Conservation (phyloP, 2,113 vertebrate species). For the Cyanoderma ruficeps region DNA sequence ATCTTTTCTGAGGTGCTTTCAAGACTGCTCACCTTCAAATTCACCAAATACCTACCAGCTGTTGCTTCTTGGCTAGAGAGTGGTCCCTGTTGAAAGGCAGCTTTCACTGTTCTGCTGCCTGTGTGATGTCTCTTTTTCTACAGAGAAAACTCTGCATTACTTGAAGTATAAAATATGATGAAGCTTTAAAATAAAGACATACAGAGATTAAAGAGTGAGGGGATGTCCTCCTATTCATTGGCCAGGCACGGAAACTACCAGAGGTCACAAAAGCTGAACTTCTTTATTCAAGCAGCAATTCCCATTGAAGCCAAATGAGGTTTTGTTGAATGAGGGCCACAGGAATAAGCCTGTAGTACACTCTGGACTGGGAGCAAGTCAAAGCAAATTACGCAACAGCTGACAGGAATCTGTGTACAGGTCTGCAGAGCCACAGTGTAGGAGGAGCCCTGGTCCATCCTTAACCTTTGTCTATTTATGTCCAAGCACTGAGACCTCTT, state of each 20-base stretch:
- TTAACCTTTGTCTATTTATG: constrained; percentile 49
- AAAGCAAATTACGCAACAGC: constrained; percentile 60
- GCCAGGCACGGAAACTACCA: not conserved
- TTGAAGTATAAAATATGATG: not conserved
- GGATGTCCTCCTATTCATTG: not conserved
- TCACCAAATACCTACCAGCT: not conserved
- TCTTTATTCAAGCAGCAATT: not conserved
- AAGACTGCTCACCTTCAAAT: not conserved
- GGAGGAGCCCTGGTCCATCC: constrained; percentile 37
- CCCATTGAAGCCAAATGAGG: constrained; percentile 8
- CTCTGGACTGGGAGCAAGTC: constrained; percentile 36
- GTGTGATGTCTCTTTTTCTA: not conserved
- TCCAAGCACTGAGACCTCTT: constrained; percentile 25
- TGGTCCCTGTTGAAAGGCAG: not conserved
- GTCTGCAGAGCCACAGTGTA: not conserved
- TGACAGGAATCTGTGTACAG: not conserved
- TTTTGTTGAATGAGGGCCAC: constrained; percentile 9
- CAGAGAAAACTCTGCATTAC: not conserved
- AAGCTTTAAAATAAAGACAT: not conserved
- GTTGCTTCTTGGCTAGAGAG: not conserved
- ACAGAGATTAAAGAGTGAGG: not conserved
- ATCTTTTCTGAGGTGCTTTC: not conserved
- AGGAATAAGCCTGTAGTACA: not conserved
- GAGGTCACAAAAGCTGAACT: constrained; percentile 28
- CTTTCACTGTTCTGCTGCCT: not conserved